Conservation (phyloP, 1,140 invertebrate genomes). For the Melipona quadrifasciata region DNA sequence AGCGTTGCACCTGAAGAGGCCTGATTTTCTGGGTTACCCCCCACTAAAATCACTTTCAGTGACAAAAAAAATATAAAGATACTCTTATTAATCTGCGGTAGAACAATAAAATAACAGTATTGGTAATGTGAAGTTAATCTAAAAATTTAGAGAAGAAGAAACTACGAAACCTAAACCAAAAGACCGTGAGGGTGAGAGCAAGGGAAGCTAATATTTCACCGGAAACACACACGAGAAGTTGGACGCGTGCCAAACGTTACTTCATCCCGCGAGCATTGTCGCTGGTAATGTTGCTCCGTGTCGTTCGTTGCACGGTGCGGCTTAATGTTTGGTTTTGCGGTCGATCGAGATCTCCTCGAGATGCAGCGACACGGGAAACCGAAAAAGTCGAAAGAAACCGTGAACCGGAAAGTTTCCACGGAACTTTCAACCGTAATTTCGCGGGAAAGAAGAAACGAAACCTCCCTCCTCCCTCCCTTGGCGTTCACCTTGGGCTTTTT, state of each 20-base stretch:
- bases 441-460: background rate
- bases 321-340: slow-evolving; percentile 6
- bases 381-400: background rate
- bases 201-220: background rate
- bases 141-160: too few species aligned
- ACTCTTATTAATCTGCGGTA: too few species aligned
- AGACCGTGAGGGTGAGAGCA: too few species aligned
- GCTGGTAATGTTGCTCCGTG: background rate
- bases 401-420: background rate
- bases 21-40: too few species aligned
- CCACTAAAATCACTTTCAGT: too few species aligned
- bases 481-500: background rate
- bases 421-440: slow-evolving; percentile 32
- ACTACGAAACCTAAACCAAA: background rate
- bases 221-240: background rate
- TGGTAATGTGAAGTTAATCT: too few species aligned
- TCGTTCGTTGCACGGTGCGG: background rate
- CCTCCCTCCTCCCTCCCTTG: background rate
- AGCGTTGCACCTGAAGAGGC: too few species aligned
- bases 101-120: too few species aligned
- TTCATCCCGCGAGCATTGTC: background rate
- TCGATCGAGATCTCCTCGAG: slow-evolving; percentile 2
- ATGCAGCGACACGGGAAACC: background rate
- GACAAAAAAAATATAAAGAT: too few species aligned
- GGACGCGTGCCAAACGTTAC: background rate